Evolutionary conservation across 2,888 invertebrate species (phyloP).

Genomic region (Oligia fasciuncula): DNA sequence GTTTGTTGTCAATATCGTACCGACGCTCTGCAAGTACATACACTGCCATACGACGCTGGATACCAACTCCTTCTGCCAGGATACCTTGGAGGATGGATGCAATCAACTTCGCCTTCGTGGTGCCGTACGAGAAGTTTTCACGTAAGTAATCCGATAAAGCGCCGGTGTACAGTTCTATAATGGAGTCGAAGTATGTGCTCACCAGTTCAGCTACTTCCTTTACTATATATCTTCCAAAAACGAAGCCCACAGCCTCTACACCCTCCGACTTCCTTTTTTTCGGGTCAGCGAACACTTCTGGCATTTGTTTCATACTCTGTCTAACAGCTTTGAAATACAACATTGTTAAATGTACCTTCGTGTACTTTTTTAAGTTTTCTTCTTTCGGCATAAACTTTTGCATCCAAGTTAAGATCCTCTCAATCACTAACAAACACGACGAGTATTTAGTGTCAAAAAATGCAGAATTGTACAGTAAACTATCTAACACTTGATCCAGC

Average conservation of each 20-base stretch:
- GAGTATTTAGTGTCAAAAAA: conserved; percentile 72
- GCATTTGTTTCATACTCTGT: conserved; percentile 68
- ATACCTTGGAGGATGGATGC: conserved; percentile 47
- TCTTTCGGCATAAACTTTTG: conserved; percentile 72
- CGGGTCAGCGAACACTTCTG: conserved; percentile 69
- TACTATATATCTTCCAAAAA: conserved; percentile 74
- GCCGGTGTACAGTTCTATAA: conserved; percentile 71
- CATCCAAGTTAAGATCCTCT: conserved; percentile 71
- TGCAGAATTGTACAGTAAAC: conserved; percentile 72
- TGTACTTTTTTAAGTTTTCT: conserved; percentile 71
- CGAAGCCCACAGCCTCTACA: conserved; percentile 71
- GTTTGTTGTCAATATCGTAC: conserved; percentile 9
- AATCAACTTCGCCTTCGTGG: conserved; percentile 27
- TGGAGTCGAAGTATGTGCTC: conserved; percentile 72
- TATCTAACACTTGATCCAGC: conserved; percentile 58
- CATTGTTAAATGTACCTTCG: conserved; percentile 75
- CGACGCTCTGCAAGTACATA: conserved; percentile 27
- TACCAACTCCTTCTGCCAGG: conserved; percentile 39
- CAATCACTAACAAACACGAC: conserved; percentile 73
- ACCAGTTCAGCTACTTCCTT: conserved; percentile 71
- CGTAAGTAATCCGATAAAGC: conserved; percentile 65
- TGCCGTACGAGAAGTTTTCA: conserved; percentile 23
- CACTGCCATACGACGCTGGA: conserved; percentile 55
- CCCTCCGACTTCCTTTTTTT: conserved; percentile 66
- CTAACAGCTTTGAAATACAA: conserved; percentile 76